Percentiles rank a stretch among this genome's conserved stretches.
Conservation (phyloP, 1,140 invertebrate genomes). For the Lasioglossum baleicum region DNA sequence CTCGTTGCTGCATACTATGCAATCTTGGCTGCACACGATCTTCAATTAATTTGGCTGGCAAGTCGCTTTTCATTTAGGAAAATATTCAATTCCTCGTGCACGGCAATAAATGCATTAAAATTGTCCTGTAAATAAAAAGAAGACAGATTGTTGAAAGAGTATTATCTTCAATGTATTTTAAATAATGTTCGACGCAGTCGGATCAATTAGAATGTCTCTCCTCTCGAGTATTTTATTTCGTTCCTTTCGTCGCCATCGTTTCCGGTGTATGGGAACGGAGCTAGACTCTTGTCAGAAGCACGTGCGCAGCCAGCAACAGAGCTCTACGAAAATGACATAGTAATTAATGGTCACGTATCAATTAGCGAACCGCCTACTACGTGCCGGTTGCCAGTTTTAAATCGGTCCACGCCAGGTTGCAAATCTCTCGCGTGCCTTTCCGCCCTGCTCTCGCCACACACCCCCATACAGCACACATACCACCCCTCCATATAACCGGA, state of each 20-base stretch:
- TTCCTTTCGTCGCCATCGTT: conserved; percentile 1
- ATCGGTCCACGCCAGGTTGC: conserved; percentile 68
- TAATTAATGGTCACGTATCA: conserved; percentile 79
- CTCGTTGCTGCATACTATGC: too few species aligned
- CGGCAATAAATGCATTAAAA: too few species aligned
- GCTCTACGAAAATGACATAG: conserved; percentile 77
- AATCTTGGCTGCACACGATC: too few species aligned
- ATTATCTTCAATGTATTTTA: too few species aligned
- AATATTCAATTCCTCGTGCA: too few species aligned
- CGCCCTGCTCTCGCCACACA: background rate
- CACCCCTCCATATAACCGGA: background rate
- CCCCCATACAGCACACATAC: too few species aligned
- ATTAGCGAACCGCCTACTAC: conserved; percentile 72
- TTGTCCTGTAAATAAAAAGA: too few species aligned
- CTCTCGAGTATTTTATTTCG: background rate
- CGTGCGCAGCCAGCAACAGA: conserved; percentile 73
- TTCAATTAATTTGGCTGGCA: too few species aligned
- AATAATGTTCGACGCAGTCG: too few species aligned
- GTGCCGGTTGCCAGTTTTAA: conserved; percentile 73
- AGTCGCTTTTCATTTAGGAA: too few species aligned
- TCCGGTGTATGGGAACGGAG: conserved; percentile 27
- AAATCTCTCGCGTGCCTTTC: conserved; percentile 48
- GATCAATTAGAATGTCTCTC: background rate
- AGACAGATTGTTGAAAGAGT: too few species aligned
- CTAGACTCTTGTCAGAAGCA: conserved; percentile 74